phyloP scores from a whole-genome alignment of 2,113 vertebrate genomes.

The Donacobius atricapilla region DNA sequence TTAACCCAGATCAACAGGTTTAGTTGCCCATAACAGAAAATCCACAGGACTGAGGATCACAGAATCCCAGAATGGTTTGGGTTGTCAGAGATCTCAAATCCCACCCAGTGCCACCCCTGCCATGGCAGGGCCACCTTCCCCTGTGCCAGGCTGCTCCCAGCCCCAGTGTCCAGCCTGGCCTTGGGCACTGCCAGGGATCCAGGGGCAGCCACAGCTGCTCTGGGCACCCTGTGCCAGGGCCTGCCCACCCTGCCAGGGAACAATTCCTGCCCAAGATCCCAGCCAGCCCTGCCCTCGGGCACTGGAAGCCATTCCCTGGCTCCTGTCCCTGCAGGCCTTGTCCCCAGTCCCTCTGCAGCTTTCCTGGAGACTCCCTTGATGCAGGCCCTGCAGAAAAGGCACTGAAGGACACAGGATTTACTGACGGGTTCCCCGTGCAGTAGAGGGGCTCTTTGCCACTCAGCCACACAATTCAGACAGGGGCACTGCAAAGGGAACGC shows the following conservation, averaged over 20 bases:
- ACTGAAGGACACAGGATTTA: background rate
- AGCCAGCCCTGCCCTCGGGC: background rate
- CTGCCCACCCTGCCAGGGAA: background rate
- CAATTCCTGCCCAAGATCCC: background rate
- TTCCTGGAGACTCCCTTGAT: background rate
- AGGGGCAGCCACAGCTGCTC: background rate
- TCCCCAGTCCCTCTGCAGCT: background rate
- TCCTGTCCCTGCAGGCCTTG: background rate
- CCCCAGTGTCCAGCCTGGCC: background rate
- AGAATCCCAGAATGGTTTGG: fast-evolving
- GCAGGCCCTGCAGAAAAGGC: background rate
- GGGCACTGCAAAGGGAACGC: background rate
- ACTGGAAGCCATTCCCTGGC: background rate
- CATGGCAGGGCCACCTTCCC: background rate
- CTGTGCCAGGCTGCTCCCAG: background rate
- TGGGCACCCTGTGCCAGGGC: background rate
- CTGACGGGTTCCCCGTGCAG: background rate
- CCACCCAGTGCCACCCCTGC: fast-evolving
- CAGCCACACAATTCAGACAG: background rate
- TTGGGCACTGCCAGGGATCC: background rate
- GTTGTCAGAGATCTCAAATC: fast-evolving
- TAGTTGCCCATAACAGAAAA: background rate
- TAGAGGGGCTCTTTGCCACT: background rate
- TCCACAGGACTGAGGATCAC: background rate
- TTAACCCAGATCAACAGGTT: background rate